Base-by-base conservation (phyloP, 2,888 invertebrate genomes). In the Neoascia interrupta region DNA sequence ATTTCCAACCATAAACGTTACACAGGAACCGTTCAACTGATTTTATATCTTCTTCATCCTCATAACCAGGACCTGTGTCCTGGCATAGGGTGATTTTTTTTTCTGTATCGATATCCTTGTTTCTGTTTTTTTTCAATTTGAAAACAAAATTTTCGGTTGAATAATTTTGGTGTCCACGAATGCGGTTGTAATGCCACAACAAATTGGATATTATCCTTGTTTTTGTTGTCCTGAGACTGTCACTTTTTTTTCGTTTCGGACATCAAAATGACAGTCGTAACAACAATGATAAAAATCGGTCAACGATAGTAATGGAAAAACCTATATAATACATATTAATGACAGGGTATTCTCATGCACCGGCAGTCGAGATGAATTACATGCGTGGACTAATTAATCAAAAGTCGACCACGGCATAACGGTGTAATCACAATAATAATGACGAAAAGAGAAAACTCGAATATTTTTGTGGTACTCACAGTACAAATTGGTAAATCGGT, bases 311-410 rank as follows among this genome's bases (percentile, higher is more conserved):
- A 47, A 63, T 69, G 51, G 13, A 21, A n/a, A 19, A 13, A 41
- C 19, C n/a, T 18, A 41, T 41, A 54, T 43, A 58, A 13, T 11
- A n/a, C n/a, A n/a, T 72, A 56, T 63, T 63, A 72, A 72, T 60
- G 68, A 74, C 60, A 19, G 34, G 60, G n/a, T n/a, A 68, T 47
- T 75, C 61, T 56, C 56, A 70, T 70, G 58, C 58, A 37, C 28
- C 45, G 23, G 47, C 19, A 45, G 54, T 54, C 34, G 19, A 13
- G 31, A 66, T 66, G 47, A 45, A 66, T 66, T 56, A 56, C 54
- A 66, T 54, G 66, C 45, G 47, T 75, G 56, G 70, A 54, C 63
- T 70, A 70, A 75, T 75, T 75, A 75, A 75, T 75, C 75, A 70
- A 74, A 73, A 37, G 49, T 39, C 36, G 60, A 36, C 43, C 10